Conservation (phyloP, 2,888 invertebrate genomes). For the Lycia hirtaria region DNA sequence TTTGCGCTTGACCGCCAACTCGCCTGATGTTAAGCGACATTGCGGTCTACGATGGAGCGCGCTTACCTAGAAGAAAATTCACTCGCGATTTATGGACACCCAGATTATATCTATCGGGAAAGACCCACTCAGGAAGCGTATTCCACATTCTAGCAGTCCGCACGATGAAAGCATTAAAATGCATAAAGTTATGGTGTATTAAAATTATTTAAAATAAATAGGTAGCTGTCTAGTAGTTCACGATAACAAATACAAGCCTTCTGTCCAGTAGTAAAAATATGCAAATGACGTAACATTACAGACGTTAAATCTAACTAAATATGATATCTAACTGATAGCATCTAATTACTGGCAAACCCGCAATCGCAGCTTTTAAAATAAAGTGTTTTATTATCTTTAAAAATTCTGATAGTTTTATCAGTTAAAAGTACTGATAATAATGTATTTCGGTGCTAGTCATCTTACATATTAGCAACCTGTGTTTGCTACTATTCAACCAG, state of each 20-base stretch:
- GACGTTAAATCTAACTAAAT: not conserved
- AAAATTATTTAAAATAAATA: too few species aligned
- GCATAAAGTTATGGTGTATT: too few species aligned
- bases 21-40: too few species aligned
- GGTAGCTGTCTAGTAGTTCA: too few species aligned
- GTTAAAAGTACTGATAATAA: slow-evolving; percentile 38
- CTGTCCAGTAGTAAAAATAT: not conserved
- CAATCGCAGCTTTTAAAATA: slow-evolving; percentile 31
- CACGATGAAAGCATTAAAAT: too few species aligned
- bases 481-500: slow-evolving; percentile 21
- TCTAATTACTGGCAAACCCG: not conserved
- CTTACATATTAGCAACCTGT: slow-evolving; percentile 34
- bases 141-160: too few species aligned
- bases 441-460: slow-evolving; percentile 33
- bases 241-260: not conserved
- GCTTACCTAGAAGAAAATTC: too few species aligned
- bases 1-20: too few species aligned
- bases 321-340: not conserved
- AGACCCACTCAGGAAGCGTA: too few species aligned
- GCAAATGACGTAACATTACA: not conserved
- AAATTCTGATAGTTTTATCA: slow-evolving; percentile 37
- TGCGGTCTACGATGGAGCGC: too few species aligned
- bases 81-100: too few species aligned
- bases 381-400: slow-evolving; percentile 27
- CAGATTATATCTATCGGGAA: too few species aligned